Evolutionary conservation across 2,888 invertebrate genomes (phyloP).

Genomic region (Pseudoips prasinana): DNA sequence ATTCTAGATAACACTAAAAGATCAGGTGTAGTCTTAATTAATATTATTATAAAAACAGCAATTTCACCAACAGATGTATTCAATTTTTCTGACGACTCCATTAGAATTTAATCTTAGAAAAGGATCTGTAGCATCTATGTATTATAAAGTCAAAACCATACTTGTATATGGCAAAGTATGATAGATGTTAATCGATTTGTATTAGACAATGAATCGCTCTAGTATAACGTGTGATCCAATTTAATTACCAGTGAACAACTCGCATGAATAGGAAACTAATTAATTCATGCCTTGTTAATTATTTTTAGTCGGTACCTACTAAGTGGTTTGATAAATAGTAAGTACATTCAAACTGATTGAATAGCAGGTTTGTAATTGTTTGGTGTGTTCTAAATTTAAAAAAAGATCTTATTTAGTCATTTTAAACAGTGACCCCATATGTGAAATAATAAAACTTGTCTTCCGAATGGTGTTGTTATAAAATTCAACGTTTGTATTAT

Average conservation of each 20-base stretch:
- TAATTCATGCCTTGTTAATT: conserved; percentile 47
- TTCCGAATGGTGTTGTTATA: conserved; percentile 18
- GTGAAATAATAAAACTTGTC: conserved; percentile 31
- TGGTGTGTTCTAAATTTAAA: neutral
- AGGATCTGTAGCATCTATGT: conserved; percentile 19
- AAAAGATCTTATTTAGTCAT: neutral
- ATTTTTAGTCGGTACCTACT: too few relatives aligned
- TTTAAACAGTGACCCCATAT: conserved; percentile 3
- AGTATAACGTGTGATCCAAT: conserved; percentile 56
- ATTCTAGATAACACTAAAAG: neutral
- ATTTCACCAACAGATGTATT: too few relatives aligned
- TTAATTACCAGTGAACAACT: conserved; percentile 46
- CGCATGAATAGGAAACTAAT: conserved; percentile 54
- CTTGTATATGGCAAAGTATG: conserved; percentile 25
- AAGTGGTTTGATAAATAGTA: conserved; percentile 36
- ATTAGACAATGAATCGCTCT: conserved; percentile 39
- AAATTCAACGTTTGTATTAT: conserved; percentile 33
- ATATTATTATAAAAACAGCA: too few relatives aligned
- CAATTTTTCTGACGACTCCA: too few relatives aligned
- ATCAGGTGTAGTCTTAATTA: neutral
- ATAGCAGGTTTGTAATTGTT: conserved; percentile 1
- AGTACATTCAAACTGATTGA: conserved; percentile 6
- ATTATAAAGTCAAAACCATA: too few relatives aligned
- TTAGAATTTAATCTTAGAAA: conserved; percentile 17
- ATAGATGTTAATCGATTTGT: conserved; percentile 40